Evolutionary conservation across 2,113 vertebrate species (phyloP).

Genomic region (Eulemur rufifrons): DNA sequence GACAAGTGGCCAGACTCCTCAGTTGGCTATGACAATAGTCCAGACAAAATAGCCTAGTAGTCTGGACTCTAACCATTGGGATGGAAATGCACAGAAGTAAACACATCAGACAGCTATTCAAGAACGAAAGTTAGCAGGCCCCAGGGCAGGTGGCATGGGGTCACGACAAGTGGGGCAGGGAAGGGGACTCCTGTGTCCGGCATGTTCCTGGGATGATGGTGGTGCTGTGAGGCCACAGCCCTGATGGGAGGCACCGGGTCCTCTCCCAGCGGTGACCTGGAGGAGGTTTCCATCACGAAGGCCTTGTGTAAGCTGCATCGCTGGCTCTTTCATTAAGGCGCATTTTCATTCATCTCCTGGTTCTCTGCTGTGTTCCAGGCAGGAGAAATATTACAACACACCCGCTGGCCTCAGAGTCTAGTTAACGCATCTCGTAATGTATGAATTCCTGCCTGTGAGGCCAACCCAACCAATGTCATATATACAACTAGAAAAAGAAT

Average conservation of each 20-base stretch:
- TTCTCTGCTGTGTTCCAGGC: not conserved
- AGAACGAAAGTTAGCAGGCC: not conserved
- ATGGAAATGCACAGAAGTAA: not conserved
- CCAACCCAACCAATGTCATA: not conserved
- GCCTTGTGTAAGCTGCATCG: not conserved
- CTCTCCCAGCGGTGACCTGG: not conserved
- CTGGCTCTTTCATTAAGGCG: not conserved
- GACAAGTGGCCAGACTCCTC: not conserved
- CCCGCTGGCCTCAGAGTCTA: not conserved
- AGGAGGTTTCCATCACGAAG: not conserved
- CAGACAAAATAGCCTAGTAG: not conserved
- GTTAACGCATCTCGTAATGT: not conserved
- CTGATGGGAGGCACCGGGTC: not conserved
- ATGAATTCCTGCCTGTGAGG: not conserved
- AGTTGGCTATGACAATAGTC: not conserved
- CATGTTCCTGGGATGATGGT: rapidly evolving
- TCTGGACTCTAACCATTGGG: not conserved
- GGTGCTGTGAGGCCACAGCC: rapidly evolving
- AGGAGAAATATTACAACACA: not conserved
- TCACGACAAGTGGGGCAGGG: not conserved
- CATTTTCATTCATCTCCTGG: not conserved
- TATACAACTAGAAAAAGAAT: not conserved
- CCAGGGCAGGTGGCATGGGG: rapidly evolving
- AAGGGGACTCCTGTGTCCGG: not conserved
- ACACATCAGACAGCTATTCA: not conserved